phyloP scores from a whole-genome alignment of 2,113 vertebrate species.

The Rostratula benghalensis region DNA sequence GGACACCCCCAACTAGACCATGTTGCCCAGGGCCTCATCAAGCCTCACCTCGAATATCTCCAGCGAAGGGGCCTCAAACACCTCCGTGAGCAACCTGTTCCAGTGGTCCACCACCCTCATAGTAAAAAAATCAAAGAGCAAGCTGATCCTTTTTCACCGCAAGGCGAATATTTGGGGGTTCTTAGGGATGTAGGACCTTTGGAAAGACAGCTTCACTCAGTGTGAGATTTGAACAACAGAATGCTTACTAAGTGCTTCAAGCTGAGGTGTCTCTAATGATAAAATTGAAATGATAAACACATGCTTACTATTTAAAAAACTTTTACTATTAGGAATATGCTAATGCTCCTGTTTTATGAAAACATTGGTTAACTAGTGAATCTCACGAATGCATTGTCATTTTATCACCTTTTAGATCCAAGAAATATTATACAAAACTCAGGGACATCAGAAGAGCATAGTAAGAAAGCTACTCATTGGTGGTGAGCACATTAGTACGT shows the following conservation, averaged over 20 bases:
- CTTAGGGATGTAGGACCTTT: not conserved
- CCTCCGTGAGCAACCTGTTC: no score
- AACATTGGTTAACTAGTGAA: not conserved
- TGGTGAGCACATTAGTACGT: no score
- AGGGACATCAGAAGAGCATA: not conserved
- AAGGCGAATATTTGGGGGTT: not conserved
- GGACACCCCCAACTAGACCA: no score
- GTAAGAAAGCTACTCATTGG: not conserved
- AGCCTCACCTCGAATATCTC: no score
- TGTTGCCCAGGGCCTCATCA: no score
- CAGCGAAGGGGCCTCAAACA: no score
- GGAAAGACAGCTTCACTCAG: conserved; percentile 45
- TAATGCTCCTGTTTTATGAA: not conserved
- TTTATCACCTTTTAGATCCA: not conserved
- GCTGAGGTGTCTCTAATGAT: conserved; percentile 26
- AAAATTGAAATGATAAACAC: conserved; percentile 52
- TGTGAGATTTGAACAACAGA: conserved; percentile 34
- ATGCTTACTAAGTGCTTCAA: conserved; percentile 19
- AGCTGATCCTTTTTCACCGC: not conserved
- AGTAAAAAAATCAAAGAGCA: not conserved
- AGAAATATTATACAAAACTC: not conserved
- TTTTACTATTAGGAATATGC: not conserved
- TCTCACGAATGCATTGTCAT: not conserved
- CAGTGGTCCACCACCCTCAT: no score
- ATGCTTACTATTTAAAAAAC: not conserved